phyloP scores from a whole-genome alignment of 2,113 vertebrate species.

The Tetrao urogallus region DNA sequence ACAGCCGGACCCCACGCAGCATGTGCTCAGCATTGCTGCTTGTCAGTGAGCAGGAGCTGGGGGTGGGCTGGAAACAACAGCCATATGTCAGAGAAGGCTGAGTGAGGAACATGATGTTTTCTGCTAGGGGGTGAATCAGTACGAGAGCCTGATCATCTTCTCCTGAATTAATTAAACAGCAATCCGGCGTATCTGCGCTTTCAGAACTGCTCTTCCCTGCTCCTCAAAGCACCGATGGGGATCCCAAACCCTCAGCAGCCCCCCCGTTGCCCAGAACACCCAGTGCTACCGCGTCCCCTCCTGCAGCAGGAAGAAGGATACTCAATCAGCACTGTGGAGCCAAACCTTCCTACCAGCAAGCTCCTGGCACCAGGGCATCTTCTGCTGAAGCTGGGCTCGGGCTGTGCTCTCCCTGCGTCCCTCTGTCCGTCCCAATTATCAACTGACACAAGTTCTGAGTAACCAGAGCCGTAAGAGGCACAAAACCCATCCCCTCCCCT shows the following conservation, averaged over 20 bases:
- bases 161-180: slow-evolving; percentile 62
- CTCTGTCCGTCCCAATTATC: not conserved
- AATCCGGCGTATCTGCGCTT: slow-evolving; percentile 43
- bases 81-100: slow-evolving; percentile 46
- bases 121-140: slow-evolving; percentile 56
- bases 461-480: not conserved
- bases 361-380: not conserved
- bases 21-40: not conserved
- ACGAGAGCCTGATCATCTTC: slow-evolving; percentile 25
- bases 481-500: not conserved
- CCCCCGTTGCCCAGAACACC: not conserved
- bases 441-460: not conserved
- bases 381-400: not conserved
- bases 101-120: slow-evolving; percentile 58
- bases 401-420: not conserved
- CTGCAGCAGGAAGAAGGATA: not conserved
- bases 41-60: slow-evolving; percentile 22
- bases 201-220: slow-evolving; percentile 3
- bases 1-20: not conserved
- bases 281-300: not conserved
- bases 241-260: not conserved
- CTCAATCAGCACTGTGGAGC: not conserved
- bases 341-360: not conserved
- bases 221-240: not conserved
- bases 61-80: slow-evolving; percentile 62